phyloP scores from a whole-genome alignment of 1,140 invertebrate species.

The Atta cephalotes region DNA sequence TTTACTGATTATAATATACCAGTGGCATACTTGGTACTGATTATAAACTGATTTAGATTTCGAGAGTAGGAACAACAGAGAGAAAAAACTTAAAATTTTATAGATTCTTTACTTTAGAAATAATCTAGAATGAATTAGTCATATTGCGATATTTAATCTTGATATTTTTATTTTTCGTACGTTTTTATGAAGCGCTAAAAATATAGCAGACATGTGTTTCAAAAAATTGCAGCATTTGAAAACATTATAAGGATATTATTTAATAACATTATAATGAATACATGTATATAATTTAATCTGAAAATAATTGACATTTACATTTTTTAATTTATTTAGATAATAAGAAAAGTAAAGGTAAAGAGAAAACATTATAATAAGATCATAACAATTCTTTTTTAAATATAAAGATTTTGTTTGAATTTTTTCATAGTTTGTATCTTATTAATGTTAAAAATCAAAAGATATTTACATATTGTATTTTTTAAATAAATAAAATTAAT shows the following conservation, averaged over 20 bases:
- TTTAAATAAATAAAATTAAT: background rate
- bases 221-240: background rate
- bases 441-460: background rate
- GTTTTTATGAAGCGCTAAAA: background rate
- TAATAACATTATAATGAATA: background rate
- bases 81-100: background rate
- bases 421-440: background rate
- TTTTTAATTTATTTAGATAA: background rate
- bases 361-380: background rate
- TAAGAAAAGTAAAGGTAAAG: background rate
- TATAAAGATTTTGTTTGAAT: background rate
- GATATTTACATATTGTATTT: slow-evolving; percentile 1
- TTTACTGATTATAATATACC: no score
- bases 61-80: background rate
- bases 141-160: background rate
- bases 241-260: background rate
- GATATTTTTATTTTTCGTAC: background rate
- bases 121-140: background rate
- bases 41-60: no score
- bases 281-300: background rate
- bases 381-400: background rate
- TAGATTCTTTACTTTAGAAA: background rate
- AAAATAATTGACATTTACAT: background rate
- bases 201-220: background rate
- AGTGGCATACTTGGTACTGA: no score